Percentiles rank a stretch among this genome's conserved stretches.
phyloP scores from a whole-genome alignment of 2,888 invertebrate genomes.

The Himalopsyche japonica region DNA sequence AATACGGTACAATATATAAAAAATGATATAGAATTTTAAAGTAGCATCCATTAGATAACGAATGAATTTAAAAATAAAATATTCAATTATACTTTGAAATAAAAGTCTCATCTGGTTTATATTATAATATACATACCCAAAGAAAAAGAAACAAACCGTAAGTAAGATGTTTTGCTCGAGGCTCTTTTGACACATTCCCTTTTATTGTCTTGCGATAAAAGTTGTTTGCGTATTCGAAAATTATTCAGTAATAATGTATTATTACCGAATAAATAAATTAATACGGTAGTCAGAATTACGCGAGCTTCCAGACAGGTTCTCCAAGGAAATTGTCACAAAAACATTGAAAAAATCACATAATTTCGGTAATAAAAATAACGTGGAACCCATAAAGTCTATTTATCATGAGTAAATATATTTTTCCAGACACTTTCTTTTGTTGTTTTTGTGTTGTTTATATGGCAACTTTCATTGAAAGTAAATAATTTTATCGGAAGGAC shows the following conservation, averaged over 20 bases:
- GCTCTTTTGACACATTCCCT: not conserved
- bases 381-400: not conserved
- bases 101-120: no score
- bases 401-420: not conserved
- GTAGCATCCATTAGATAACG: no score
- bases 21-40: no score
- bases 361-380: not conserved
- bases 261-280: not conserved
- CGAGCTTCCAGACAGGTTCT: not conserved
- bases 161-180: no score
- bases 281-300: not conserved
- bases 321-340: not conserved
- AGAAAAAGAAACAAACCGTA: no score
- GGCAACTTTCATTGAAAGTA: not conserved
- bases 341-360: not conserved
- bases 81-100: no score
- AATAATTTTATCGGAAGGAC: not conserved
- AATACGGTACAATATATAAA: no score
- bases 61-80: no score
- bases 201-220: not conserved
- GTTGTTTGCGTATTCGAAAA: not conserved
- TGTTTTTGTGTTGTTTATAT: not conserved
- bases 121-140: no score
- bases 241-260: not conserved
- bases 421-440: not conserved